phyloP scores from a whole-genome alignment of 2,797 vertebrate genomes.

The Babyrousa celebensis region DNA sequence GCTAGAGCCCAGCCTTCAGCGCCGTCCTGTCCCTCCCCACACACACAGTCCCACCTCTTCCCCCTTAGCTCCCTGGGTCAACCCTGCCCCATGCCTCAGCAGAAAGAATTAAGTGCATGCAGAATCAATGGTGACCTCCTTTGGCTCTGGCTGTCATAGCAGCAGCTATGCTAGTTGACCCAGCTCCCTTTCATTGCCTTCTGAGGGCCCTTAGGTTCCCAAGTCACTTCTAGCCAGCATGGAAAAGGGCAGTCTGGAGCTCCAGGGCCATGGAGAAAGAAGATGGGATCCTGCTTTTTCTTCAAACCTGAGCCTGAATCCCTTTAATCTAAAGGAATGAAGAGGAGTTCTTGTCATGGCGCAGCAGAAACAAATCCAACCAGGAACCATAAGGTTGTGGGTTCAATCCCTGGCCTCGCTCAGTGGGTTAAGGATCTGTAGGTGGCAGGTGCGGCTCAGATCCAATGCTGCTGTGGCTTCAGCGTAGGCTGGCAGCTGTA shows the following conservation, averaged over 20 bases:
- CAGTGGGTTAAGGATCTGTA: too few species aligned
- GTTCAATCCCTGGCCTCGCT: too few species aligned
- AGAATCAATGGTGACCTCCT: conserved; percentile 77
- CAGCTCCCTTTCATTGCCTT: conserved; percentile 70
- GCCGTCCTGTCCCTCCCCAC: neutral
- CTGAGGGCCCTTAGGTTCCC: conserved; percentile 18
- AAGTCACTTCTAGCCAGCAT: neutral
- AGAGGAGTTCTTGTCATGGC: neutral
- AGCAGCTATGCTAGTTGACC: neutral
- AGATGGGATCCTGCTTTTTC: neutral
- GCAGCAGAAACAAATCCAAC: too few species aligned
- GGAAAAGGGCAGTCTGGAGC: conserved; percentile 2
- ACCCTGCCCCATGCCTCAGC: neutral
- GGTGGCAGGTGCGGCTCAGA: too few species aligned
- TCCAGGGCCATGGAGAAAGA: neutral
- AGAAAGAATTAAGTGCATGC: conserved; percentile 29
- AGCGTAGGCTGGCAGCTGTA: too few species aligned
- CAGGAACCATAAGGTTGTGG: too few species aligned
- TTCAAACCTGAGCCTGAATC: neutral
- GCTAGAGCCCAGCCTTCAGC: neutral
- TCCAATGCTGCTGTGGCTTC: too few species aligned
- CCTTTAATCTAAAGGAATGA: conserved; percentile 26
- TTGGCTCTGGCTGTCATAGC: conserved; percentile 65
- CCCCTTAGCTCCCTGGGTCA: neutral
- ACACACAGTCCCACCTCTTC: neutral